Percentiles rank a stretch among this genome's conserved stretches.
Conservation (phyloP, 1,140 invertebrate genomes). For the Anadara kagoshimensis region DNA sequence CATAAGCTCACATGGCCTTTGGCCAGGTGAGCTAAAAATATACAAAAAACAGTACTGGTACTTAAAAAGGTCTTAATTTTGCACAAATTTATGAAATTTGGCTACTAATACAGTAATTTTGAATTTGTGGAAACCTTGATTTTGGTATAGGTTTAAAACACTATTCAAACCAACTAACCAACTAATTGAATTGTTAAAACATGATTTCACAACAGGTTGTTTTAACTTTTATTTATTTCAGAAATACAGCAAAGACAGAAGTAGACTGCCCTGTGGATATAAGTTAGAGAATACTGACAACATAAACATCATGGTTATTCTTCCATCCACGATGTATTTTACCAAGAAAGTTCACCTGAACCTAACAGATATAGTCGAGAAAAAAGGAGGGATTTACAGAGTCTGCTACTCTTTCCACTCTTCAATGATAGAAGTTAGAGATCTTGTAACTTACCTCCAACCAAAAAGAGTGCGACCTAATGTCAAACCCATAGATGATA, state of each 20-base stretch:
- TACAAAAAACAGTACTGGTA: too few species aligned
- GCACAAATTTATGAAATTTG: too few species aligned
- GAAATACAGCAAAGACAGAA: neutral
- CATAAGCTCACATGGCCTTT: too few species aligned
- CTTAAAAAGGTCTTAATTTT: too few species aligned
- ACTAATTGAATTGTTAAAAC: neutral
- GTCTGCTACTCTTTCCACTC: slow-evolving; percentile 73
- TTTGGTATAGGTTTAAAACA: too few species aligned
- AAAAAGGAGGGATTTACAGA: slow-evolving; percentile 49
- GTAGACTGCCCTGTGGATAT: slow-evolving; percentile 47
- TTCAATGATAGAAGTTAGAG: slow-evolving; percentile 67
- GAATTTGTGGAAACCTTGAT: too few species aligned
- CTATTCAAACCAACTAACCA: neutral
- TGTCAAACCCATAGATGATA: slow-evolving; percentile 61
- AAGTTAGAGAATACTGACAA: slow-evolving; percentile 23
- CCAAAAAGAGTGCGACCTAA: slow-evolving; percentile 64
- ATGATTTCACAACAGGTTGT: too few species aligned
- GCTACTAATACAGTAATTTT: too few species aligned
- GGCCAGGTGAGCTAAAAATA: too few species aligned
- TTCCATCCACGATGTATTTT: slow-evolving; percentile 71
- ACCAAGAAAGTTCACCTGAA: slow-evolving; percentile 46
- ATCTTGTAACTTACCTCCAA: slow-evolving; percentile 65
- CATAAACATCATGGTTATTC: slow-evolving; percentile 56
- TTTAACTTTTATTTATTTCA: neutral
- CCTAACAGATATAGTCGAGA: slow-evolving; percentile 29